A percentile compares a stretch with the other conserved stretches of the same genome.
Evolutionary conservation across 1,140 invertebrate genomes (phyloP).

Genomic region (Patella vulgata): DNA sequence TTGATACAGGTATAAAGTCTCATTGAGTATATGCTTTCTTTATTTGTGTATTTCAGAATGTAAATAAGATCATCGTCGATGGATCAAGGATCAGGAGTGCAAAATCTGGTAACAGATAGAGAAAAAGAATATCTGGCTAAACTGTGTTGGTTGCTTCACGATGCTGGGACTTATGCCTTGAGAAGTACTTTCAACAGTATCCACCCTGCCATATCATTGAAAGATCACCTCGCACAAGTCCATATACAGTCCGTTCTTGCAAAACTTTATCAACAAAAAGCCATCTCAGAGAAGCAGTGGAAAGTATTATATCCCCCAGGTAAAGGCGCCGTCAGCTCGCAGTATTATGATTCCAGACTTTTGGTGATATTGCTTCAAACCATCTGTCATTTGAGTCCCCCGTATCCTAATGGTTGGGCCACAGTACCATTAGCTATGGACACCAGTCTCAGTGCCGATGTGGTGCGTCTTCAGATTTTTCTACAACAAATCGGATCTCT

Average conservation of each 20-base stretch:
- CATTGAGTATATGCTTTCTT: too few relatives aligned
- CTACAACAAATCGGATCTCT: constrained; percentile 31
- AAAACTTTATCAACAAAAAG: constrained; percentile 36
- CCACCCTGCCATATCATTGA: constrained; percentile 49
- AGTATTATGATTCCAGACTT: constrained; percentile 44
- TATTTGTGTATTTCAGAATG: too few relatives aligned
- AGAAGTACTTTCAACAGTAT: constrained; percentile 49
- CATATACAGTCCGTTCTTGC: constrained; percentile 44
- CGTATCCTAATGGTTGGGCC: constrained; percentile 58
- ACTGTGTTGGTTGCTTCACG: constrained; percentile 52
- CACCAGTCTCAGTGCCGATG: constrained; percentile 50
- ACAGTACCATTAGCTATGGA: constrained; percentile 44
- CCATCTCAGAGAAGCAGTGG: constrained; percentile 50
- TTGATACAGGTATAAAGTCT: too few relatives aligned
- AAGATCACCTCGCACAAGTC: constrained; percentile 45
- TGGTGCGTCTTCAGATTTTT: constrained; percentile 49
- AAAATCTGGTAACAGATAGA: constrained; percentile 27
- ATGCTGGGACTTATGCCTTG: constrained; percentile 47
- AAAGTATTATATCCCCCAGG: constrained; percentile 44
- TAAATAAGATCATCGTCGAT: too few relatives aligned
- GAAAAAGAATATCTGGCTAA: constrained; percentile 50
- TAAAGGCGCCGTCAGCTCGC: constrained; percentile 43
- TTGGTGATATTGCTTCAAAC: constrained; percentile 49
- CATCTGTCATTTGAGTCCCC: constrained; percentile 57
- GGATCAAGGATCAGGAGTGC: constrained; percentile 1